A percentile compares a stretch with the other conserved stretches of the same genome.
Conservation (phyloP, 2,797 vertebrate genomes). For the Phoeniculus purpureus region DNA sequence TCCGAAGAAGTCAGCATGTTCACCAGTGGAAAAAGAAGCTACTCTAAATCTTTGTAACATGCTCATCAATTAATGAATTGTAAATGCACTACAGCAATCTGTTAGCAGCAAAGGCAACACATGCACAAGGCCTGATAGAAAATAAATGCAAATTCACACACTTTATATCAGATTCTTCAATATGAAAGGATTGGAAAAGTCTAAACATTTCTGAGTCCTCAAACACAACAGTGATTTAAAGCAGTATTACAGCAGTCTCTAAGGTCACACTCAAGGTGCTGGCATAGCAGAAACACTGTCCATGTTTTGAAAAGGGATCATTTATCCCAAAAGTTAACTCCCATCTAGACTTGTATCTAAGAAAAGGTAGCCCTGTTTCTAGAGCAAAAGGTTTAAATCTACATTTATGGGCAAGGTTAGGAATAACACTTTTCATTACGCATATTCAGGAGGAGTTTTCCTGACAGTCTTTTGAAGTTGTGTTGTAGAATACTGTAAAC, state of each 20-base stretch:
- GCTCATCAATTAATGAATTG: background rate
- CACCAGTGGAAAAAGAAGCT: background rate
- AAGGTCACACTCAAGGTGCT: background rate
- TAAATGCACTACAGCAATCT: background rate
- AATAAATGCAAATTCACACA: background rate
- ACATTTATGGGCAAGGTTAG: conserved; percentile 25
- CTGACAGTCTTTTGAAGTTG: background rate
- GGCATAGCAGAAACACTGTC: background rate
- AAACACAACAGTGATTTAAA: background rate
- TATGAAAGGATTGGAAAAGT: background rate
- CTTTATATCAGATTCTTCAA: background rate
- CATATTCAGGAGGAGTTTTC: conserved; percentile 35
- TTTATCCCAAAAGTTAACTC: background rate
- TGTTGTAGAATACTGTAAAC: conserved; percentile 17
- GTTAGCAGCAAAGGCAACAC: background rate
- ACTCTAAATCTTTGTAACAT: background rate
- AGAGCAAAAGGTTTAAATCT: conserved; percentile 30
- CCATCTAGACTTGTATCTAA: background rate
- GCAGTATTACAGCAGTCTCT: background rate
- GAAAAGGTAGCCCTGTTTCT: conserved; percentile 23
- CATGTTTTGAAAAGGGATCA: background rate
- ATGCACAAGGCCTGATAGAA: rapidly evolving
- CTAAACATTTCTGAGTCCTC: background rate
- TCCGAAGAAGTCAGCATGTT: background rate
- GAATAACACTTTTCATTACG: conserved; percentile 50